Evolutionary conservation across 2,113 vertebrate species (phyloP).

Genomic region (Sapayoa aenigma): DNA sequence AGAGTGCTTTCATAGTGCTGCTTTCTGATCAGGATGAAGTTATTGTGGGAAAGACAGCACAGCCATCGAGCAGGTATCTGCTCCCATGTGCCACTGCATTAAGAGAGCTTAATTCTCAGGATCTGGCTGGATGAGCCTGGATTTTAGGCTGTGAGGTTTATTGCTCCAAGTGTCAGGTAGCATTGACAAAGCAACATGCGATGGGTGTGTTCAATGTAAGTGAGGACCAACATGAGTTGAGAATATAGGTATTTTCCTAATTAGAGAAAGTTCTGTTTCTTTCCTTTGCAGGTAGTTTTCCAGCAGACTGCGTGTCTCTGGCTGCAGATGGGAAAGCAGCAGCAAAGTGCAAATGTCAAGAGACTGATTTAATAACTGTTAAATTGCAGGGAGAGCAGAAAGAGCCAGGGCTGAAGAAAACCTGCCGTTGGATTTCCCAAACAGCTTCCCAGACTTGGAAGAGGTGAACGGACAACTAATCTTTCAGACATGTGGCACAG

Average conservation of each 20-base stretch:
- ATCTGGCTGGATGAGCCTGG: accelerated
- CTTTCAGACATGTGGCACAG: not conserved
- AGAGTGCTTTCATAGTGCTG: not conserved
- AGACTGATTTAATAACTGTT: not conserved
- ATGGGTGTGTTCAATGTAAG: not conserved
- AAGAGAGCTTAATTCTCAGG: not conserved
- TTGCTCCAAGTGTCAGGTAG: not conserved
- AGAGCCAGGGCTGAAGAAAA: not conserved
- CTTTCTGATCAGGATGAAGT: not conserved
- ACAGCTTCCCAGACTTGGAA: not conserved
- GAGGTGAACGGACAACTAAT: not conserved
- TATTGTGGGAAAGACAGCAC: not conserved
- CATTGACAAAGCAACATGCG: accelerated
- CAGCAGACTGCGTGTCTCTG: not conserved
- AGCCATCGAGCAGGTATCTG: not conserved
- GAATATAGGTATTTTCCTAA: not conserved
- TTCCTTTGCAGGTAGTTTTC: not conserved
- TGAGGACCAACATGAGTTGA: not conserved
- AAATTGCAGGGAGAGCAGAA: not conserved
- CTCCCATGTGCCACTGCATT: accelerated
- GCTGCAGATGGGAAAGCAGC: not conserved
- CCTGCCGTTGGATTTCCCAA: not conserved
- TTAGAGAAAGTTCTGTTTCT: not conserved
- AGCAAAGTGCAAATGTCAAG: not conserved
- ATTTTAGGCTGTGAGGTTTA: not conserved